Evolutionary conservation across 2,888 invertebrate species (phyloP).

Genomic region (Cosmorhoe ocellata): DNA sequence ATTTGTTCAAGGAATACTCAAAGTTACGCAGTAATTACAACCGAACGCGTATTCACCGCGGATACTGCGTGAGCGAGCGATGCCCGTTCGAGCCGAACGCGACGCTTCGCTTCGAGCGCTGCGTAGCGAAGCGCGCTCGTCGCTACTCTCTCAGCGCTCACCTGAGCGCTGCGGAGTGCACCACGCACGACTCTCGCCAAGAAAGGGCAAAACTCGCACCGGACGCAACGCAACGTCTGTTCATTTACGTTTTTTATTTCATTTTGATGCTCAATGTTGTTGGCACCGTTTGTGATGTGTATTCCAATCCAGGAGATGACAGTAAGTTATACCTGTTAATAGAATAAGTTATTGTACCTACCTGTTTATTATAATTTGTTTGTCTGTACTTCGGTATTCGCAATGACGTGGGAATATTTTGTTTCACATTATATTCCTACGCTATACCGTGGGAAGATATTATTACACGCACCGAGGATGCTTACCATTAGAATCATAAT

Average conservation of each 20-base stretch:
- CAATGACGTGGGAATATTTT: too few species aligned
- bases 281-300: conserved; percentile 27
- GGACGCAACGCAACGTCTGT: conserved; percentile 22
- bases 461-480: too few species aligned
- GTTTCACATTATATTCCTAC: too few species aligned
- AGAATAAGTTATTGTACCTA: too few species aligned
- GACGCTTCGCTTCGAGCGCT: conserved; percentile 36
- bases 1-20: conserved; percentile 19
- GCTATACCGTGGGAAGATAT: too few species aligned
- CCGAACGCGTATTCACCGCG: conserved; percentile 36
- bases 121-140: conserved; percentile 29
- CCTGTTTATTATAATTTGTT: too few species aligned
- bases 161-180: conserved; percentile 32
- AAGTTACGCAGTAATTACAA: conserved; percentile 17
- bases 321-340: too few species aligned
- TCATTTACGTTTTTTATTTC: conserved; percentile 28
- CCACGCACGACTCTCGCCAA: conserved; percentile 25
- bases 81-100: conserved; percentile 29
- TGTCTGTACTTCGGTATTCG: too few species aligned
- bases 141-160: conserved; percentile 31
- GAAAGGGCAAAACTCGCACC: not conserved
- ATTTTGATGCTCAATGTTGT: conserved; percentile 37
- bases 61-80: conserved; percentile 38
- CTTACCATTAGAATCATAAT: too few species aligned
- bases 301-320: too few species aligned